phyloP scores from a whole-genome alignment of 2,888 invertebrate genomes.

The Iphiclides podalirius region DNA sequence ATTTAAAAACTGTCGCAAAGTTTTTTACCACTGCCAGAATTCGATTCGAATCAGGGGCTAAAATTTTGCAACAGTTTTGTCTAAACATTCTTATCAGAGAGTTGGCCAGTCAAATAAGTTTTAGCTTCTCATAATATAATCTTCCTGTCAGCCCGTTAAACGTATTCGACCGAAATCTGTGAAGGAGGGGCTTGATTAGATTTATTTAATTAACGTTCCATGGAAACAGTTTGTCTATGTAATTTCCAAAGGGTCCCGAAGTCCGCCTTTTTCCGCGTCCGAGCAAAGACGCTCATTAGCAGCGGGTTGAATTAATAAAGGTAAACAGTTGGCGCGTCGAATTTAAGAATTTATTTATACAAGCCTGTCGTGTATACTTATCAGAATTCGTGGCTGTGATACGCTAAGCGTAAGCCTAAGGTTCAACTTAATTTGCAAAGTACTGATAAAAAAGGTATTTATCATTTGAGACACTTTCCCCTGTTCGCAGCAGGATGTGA shows the following conservation, averaged over 20 bases:
- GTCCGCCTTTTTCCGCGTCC: not conserved
- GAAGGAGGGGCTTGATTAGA: not conserved
- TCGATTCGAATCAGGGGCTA: no score
- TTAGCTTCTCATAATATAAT: no score
- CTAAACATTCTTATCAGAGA: no score
- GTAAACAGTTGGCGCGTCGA: not conserved
- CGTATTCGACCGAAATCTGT: no score
- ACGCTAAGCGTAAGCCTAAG: not conserved
- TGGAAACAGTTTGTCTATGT: not conserved
- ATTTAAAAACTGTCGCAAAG: no score
- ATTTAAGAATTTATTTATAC: not conserved
- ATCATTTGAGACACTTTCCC: no score
- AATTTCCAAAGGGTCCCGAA: not conserved
- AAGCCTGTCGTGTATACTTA: not conserved
- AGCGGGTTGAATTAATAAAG: conserved; percentile 4
- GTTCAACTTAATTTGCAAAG: not conserved
- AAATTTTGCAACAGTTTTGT: no score
- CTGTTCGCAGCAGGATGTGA: no score
- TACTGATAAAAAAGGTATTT: no score
- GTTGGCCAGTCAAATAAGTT: no score
- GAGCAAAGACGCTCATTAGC: not conserved
- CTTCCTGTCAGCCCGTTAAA: no score
- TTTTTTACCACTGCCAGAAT: no score
- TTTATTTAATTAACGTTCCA: not conserved
- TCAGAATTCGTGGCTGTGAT: not conserved